These are phyloP conservation scores for Poeciliopsis turrubarensis DNA, from an alignment of 2,113 vertebrate genomes.

Conservation along the genomic window DNA sequence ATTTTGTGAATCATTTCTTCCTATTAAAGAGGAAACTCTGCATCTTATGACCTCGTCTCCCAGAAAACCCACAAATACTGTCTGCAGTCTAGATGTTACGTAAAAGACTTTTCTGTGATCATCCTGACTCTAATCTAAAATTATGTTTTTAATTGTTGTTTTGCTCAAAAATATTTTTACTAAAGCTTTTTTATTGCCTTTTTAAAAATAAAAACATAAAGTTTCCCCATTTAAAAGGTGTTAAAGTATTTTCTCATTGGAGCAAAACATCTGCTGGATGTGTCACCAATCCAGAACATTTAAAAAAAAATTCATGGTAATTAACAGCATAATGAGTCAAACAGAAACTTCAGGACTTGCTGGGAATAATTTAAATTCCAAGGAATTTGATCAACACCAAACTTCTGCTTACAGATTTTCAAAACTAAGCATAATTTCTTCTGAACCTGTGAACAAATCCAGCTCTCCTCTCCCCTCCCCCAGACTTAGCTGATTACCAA, in stretches of 20 bases:
- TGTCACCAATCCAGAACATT: not conserved
- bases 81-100: not conserved
- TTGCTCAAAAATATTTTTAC: not conserved
- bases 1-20: conserved; percentile 5
- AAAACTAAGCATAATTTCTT: conserved; percentile 10
- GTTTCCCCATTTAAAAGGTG: too few relatives aligned
- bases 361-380: not conserved
- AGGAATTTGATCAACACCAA: not conserved
- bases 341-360: not conserved
- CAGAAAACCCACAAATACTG: too few relatives aligned
- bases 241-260: too few relatives aligned
- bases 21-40: not conserved
- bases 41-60: not conserved
- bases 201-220: too few relatives aligned
- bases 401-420: not conserved
- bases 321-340: not conserved
- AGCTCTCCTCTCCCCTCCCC: conserved; percentile 17
- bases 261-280: too few relatives aligned
- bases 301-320: not conserved
- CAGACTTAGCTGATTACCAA: conserved; percentile 44
- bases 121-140: too few relatives aligned
- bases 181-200: too few relatives aligned
- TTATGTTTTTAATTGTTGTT: too few relatives aligned
- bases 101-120: too few relatives aligned
- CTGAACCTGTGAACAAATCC: conserved; percentile 24